Conservation (phyloP, 2,888 invertebrate species). For the Polydrusus cervinus region DNA sequence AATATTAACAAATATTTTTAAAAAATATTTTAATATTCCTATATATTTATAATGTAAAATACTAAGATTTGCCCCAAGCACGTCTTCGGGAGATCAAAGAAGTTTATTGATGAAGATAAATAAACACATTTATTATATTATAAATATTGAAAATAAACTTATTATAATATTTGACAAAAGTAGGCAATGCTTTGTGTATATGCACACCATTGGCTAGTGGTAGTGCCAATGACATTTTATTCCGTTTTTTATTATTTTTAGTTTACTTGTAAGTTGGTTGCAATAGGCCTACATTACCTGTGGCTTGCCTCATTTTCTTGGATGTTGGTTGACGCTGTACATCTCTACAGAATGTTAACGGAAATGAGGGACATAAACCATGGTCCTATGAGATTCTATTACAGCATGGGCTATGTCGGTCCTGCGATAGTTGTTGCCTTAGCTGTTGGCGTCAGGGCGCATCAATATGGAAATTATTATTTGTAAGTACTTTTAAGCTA, state of each 20-base stretch:
- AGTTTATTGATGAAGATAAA: too few relatives aligned
- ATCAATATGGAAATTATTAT: conserved; percentile 94
- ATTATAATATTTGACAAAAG: too few relatives aligned
- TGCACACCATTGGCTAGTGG: too few relatives aligned
- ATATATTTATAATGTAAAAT: too few relatives aligned
- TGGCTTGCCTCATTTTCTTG: conserved; percentile 94
- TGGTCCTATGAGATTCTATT: conserved; percentile 93
- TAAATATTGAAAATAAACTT: too few relatives aligned
- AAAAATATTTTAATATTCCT: too few relatives aligned
- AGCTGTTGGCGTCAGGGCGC: conserved; percentile 93
- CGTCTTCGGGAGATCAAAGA: too few relatives aligned
- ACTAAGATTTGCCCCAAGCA: too few relatives aligned
- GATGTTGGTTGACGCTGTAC: conserved; percentile 93
- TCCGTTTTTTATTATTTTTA: conserved; percentile 65
- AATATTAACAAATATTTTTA: too few relatives aligned
- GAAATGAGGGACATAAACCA: conserved; percentile 98
- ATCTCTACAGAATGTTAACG: conserved; percentile 93
- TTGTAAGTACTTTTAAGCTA: conserved; percentile 80
- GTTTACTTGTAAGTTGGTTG: conserved; percentile 90
- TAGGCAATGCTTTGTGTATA: too few relatives aligned
- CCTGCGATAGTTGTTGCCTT: conserved; percentile 94
- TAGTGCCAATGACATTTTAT: too few relatives aligned
- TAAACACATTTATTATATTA: too few relatives aligned
- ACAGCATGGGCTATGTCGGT: conserved; percentile 92
- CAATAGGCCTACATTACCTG: conserved; percentile 94